These are phyloP conservation scores for Eulacestoma nigropectus DNA, from an alignment of 2,113 vertebrate species.

Conservation along the genomic window DNA sequence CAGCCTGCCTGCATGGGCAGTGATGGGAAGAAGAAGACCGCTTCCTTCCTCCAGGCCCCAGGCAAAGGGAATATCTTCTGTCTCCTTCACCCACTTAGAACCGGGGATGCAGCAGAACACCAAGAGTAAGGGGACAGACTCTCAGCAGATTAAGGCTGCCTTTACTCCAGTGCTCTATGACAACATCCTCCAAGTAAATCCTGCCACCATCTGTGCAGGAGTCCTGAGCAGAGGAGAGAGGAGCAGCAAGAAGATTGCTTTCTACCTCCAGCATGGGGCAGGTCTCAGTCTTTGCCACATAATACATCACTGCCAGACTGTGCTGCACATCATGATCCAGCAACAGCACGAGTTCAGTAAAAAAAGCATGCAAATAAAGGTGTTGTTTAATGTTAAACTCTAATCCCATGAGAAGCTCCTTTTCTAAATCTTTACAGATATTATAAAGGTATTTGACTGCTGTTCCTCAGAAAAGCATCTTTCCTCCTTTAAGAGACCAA, in stretches of 20 bases:
- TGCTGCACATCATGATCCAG: neutral
- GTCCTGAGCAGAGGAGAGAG: neutral
- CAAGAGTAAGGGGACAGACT: neutral
- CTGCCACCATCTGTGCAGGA: accelerated
- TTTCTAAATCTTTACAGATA: neutral
- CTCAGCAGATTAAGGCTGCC: neutral
- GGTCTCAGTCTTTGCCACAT: neutral
- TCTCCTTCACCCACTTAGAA: neutral
- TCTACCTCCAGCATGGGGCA: neutral
- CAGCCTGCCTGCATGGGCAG: neutral
- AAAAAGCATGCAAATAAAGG: neutral
- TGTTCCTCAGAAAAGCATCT: neutral
- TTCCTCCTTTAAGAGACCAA: neutral
- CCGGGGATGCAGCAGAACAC: neutral
- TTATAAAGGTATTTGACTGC: neutral
- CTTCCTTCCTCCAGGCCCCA: neutral
- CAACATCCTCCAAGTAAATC: neutral
- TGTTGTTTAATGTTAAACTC: neutral
- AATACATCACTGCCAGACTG: neutral
- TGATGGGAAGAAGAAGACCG: neutral
- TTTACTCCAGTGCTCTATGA: neutral
- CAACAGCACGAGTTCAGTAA: neutral
- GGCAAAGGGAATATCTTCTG: neutral
- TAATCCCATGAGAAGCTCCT: neutral
- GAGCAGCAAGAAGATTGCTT: neutral